These are phyloP conservation scores for Drosophila prolongata DNA, from an alignment of 2,888 invertebrate species.

Conservation along the genomic window DNA sequence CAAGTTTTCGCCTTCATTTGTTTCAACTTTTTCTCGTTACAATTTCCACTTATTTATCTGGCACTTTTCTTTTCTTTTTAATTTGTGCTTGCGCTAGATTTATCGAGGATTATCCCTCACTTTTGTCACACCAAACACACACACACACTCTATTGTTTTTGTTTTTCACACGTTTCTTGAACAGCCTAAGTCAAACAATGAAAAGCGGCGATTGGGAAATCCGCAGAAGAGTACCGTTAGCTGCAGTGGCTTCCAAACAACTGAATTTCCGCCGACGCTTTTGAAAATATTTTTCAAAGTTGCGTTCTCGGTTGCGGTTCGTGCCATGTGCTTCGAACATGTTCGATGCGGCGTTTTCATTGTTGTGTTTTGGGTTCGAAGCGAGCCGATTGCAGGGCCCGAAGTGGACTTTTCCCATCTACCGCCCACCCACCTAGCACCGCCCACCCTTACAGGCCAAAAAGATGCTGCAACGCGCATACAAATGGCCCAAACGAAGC, in stretches of 20 bases:
- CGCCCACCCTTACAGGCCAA: constrained; percentile 7
- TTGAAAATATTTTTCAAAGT: constrained; percentile 28
- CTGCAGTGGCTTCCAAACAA: constrained; percentile 72
- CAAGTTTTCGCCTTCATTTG: constrained; percentile 36
- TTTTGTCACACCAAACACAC: constrained; percentile 37
- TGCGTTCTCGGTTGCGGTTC: constrained; percentile 33
- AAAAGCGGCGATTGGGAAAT: constrained; percentile 6
- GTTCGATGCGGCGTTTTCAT: constrained; percentile 52
- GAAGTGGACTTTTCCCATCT: constrained; percentile 11
- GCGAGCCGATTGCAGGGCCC: constrained; percentile 36
- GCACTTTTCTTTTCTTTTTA: constrained; percentile 25
- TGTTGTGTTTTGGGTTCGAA: constrained; percentile 73
- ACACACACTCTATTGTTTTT: constrained; percentile 38
- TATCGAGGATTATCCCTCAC: constrained; percentile 38
- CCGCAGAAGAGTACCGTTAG: constrained; percentile 67
- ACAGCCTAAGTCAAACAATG: constrained; percentile 25
- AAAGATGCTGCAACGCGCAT: constrained; percentile 45
- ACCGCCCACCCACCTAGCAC: background rate
- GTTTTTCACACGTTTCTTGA: constrained; percentile 30
- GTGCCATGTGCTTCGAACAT: constrained; percentile 66
- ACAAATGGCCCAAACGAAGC: constrained; percentile 43
- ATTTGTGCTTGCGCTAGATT: constrained; percentile 42
- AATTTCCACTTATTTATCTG: constrained; percentile 27
- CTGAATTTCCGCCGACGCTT: constrained; percentile 55
- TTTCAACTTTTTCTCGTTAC: constrained; percentile 11